phyloP scores from a whole-genome alignment of 37 sponge, comb jelly and placozoan species.

The Cliona cf. orientalis region DNA sequence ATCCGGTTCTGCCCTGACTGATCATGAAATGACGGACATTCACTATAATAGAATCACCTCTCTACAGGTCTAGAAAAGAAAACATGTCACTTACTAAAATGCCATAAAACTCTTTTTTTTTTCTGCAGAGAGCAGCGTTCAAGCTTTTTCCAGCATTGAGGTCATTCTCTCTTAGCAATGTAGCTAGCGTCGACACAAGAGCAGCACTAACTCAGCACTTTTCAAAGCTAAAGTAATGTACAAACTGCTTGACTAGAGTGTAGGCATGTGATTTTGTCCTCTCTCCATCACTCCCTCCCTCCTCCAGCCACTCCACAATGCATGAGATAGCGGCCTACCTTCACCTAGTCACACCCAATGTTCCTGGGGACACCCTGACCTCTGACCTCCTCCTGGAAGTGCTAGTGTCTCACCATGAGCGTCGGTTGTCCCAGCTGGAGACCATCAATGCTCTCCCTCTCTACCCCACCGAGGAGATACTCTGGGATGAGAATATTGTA shows the following conservation, averaged over 20 bases:
- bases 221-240: constrained; percentile 54
- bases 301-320: constrained; percentile 68
- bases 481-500: constrained; percentile 94
- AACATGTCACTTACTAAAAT: too few relatives aligned
- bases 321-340: constrained; percentile 81
- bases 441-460: constrained; percentile 90
- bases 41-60: constrained; percentile 86
- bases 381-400: constrained; percentile 63
- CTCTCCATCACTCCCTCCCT: too few relatives aligned
- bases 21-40: constrained; percentile 78
- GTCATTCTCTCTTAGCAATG: constrained; percentile 87
- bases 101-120: not conserved
- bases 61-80: constrained; percentile 68
- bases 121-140: constrained; percentile 78
- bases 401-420: constrained; percentile 83
- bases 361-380: not conserved
- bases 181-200: constrained; percentile 89
- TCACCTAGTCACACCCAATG: constrained; percentile 51
- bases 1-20: constrained; percentile 82
- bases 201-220: constrained; percentile 79
- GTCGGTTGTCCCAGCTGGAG: constrained; percentile 88
- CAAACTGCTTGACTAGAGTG: not conserved
- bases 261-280: not conserved
- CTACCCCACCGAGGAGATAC: constrained; percentile 95
- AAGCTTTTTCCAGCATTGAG: constrained; percentile 85